These are phyloP conservation scores for Nomada fucata DNA, from an alignment of 2,888 invertebrate species.

Conservation along the genomic window DNA sequence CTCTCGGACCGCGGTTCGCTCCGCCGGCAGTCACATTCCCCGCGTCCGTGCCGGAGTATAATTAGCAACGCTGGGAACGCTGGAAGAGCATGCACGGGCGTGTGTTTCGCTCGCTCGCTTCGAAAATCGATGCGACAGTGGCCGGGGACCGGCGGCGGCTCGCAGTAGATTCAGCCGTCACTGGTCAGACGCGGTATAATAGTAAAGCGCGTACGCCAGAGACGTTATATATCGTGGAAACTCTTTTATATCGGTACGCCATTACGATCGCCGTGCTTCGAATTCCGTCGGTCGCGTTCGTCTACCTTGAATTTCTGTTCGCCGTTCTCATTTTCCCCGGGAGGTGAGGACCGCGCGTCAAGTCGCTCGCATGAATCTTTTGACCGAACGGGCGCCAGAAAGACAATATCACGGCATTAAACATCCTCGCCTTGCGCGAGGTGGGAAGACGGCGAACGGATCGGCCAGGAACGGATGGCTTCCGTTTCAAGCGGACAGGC, in stretches of 20 bases:
- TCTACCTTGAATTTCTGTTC: too few relatives aligned
- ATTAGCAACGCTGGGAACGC: slow-evolving; percentile 55
- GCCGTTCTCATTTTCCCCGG: slow-evolving; percentile 12
- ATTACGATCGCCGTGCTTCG: too few relatives aligned
- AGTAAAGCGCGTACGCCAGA: not conserved
- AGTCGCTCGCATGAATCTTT: slow-evolving; percentile 41
- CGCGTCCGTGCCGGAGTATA: slow-evolving; percentile 46
- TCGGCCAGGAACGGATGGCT: slow-evolving; percentile 70
- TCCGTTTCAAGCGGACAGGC: slow-evolving; percentile 68
- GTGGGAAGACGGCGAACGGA: slow-evolving; percentile 54
- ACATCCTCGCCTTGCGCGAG: slow-evolving; percentile 52
- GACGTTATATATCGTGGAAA: not conserved
- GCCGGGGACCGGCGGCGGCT: not conserved
- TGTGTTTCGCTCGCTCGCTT: slow-evolving; percentile 26
- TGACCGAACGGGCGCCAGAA: slow-evolving; percentile 38
- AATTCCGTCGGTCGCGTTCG: too few relatives aligned
- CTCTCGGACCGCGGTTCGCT: slow-evolving; percentile 1
- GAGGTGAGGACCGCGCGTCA: too few relatives aligned
- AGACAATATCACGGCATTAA: slow-evolving; percentile 59
- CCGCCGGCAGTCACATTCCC: slow-evolving; percentile 39
- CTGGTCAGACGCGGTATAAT: not conserved
- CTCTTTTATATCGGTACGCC: not conserved
- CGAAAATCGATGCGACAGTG: slow-evolving; percentile 35
- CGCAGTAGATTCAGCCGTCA: slow-evolving; percentile 29
- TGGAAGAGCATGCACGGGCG: slow-evolving; percentile 32